A percentile compares a stretch with the other conserved stretches of the same genome.
Evolutionary conservation across 2,888 invertebrate genomes (phyloP).

Genomic region (Pemphredon lugubris): DNA sequence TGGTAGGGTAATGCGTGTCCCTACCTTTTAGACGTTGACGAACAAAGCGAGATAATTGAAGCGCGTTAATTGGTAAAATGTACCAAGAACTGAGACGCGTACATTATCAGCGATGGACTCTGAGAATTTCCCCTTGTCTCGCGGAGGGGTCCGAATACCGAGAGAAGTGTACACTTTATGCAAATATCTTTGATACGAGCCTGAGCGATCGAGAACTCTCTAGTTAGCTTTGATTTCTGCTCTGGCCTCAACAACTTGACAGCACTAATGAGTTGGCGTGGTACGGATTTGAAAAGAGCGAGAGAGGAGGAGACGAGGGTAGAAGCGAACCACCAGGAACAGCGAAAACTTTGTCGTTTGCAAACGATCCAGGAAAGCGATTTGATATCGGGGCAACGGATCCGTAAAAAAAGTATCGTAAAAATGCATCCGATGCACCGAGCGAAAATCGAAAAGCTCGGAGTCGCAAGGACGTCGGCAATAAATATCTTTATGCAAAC

Average conservation of each 20-base stretch:
- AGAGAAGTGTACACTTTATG: constrained; percentile 45
- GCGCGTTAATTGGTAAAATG: constrained; percentile 46
- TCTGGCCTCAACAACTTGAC: constrained; percentile 45
- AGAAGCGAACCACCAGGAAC: constrained; percentile 11
- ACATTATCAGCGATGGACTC: background rate
- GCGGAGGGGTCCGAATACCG: constrained; percentile 47
- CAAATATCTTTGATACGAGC: constrained; percentile 52
- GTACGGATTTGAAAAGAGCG: constrained; percentile 28
- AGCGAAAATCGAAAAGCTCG: no score
- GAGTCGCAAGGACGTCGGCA: constrained; percentile 17
- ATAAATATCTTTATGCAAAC: constrained; percentile 56
- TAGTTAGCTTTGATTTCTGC: constrained; percentile 52
- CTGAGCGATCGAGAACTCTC: constrained; percentile 52
- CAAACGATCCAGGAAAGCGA: constrained; percentile 13
- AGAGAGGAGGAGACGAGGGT: background rate
- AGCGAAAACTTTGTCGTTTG: no score
- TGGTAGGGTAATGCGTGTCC: no score
- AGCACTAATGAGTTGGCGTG: constrained; percentile 54
- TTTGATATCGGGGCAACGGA: background rate
- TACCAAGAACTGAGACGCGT: constrained; percentile 33
- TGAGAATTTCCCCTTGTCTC: constrained; percentile 15
- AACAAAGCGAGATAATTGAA: constrained; percentile 49
- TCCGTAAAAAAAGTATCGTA: no score
- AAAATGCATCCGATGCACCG: no score
- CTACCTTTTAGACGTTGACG: constrained; percentile 41